Percentiles rank a stretch among this genome's conserved stretches.
phyloP scores from a whole-genome alignment of 1,140 invertebrate genomes.

The Cotesia vestalis region DNA sequence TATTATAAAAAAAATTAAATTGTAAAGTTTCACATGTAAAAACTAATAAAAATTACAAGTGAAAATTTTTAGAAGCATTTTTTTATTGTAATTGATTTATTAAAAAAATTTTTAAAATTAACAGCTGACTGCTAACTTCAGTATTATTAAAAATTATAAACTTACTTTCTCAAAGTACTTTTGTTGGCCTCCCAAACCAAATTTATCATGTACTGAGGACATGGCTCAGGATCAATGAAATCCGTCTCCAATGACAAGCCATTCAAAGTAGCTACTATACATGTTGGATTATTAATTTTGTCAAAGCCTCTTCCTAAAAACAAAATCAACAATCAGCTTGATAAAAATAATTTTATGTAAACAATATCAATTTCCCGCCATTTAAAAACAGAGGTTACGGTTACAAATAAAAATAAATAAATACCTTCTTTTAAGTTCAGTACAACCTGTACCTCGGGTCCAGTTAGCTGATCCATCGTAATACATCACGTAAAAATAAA shows the following conservation, averaged over 20 bases:
- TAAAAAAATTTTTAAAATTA: too few species aligned
- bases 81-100: too few species aligned
- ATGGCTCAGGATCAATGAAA: slow-evolving; percentile 54
- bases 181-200: slow-evolving; percentile 68
- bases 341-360: not conserved
- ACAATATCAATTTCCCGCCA: slow-evolving; percentile 20
- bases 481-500: slow-evolving; percentile 36
- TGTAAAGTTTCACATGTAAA: too few species aligned
- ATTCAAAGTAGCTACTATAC: slow-evolving; percentile 64
- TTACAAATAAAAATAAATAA: slow-evolving; percentile 2
- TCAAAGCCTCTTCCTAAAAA: slow-evolving; percentile 63
- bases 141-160: not conserved
- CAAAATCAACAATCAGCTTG: not conserved
- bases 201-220: slow-evolving; percentile 61
- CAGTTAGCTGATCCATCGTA: slow-evolving; percentile 62
- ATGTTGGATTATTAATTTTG: slow-evolving; percentile 59
- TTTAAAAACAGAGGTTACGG: slow-evolving; percentile 42
- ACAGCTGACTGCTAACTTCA: too few species aligned
- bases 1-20: too few species aligned
- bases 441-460: slow-evolving; percentile 63
- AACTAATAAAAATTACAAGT: too few species aligned
- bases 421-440: slow-evolving; percentile 66
- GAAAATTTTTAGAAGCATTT: too few species aligned
- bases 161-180: slow-evolving; percentile 59
- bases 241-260: slow-evolving; percentile 65